Evolutionary conservation across 2,888 invertebrate species (phyloP), one percentile per base, ranked within the genome.

Genomic region (Dorcus hopei): DNA sequence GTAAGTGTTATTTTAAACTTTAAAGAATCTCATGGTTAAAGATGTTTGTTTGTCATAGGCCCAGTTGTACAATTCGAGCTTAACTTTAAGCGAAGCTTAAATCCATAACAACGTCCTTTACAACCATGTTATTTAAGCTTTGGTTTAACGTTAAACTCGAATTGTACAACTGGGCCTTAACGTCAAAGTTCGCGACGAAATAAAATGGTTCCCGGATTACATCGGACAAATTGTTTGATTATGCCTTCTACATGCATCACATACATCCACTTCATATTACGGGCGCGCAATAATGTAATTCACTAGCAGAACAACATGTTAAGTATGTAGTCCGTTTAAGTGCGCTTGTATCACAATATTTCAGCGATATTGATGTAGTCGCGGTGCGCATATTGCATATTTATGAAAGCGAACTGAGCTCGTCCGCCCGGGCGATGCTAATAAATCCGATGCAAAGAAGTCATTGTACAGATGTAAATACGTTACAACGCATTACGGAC

Each of bases 401-500:
- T 54, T 54, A 54, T 54, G 54, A 54, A 54, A 38, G 16, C 45
- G 45, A 19, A 19, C 19, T 11, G 43, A 45, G 23, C 23, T 23
- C 23, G 23, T 45, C 45, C 23, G 9, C 45, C 23, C 45, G 16
- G 45, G n/a, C 23, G 23, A 45, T 23, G 9, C 66, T 66, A 68
- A 70, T 69, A 70, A 70, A 70, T 69, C 64, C 62, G 55, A 64
- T 66, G 69, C 65, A 67, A 70, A 70, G 65, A 67, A 68, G 65
- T 68, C 68, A 66, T 69, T 69, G 65, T 67, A 70, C 68, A 69
- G 59, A 71, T 71, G 69, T 70, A 69, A 70, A 69, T 71, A 62
- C 67, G 23, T 45, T 45, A 45, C 45, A 45, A 68, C 54, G 55
- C 62, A 65, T 64, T 68, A 68, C 68, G 66, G 65, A 66, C 33